Conservation (phyloP, 2,888 invertebrate species). For the Clostera curtula region DNA sequence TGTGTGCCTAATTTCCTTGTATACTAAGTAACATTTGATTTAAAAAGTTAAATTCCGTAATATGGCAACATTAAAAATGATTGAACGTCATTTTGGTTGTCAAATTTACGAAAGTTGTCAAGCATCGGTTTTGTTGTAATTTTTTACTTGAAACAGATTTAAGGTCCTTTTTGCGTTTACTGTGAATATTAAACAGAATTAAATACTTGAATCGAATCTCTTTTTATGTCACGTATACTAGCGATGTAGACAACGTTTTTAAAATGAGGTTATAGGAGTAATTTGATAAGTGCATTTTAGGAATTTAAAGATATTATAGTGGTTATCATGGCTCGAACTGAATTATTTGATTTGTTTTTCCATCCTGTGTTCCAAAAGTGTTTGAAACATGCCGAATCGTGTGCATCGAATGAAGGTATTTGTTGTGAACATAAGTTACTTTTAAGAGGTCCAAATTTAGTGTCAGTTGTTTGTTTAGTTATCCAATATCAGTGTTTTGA, state of each 20-base stretch:
- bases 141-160: conserved; percentile 24
- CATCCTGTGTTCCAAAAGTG: conserved; percentile 74
- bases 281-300: conserved; percentile 46
- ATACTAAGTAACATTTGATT: no score
- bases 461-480: no score
- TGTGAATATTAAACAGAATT: conserved; percentile 23
- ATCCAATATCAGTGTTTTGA: no score
- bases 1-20: no score
- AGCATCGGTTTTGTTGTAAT: conserved; percentile 35
- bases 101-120: conserved; percentile 50
- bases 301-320: conserved; percentile 36
- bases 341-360: conserved; percentile 70
- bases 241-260: conserved; percentile 35
- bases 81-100: not conserved
- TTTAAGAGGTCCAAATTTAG: no score
- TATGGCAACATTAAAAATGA: conserved; percentile 34
- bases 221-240: conserved; percentile 16
- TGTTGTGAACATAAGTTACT: no score
- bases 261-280: conserved; percentile 59
- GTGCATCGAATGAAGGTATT: conserved; percentile 58
- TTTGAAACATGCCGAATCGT: conserved; percentile 64
- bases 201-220: conserved; percentile 16
- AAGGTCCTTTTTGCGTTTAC: conserved; percentile 17
- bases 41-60: no score
- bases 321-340: conserved; percentile 64